Conservation (phyloP, 2,797 vertebrate genomes). For the Acropternis orthonyx region DNA sequence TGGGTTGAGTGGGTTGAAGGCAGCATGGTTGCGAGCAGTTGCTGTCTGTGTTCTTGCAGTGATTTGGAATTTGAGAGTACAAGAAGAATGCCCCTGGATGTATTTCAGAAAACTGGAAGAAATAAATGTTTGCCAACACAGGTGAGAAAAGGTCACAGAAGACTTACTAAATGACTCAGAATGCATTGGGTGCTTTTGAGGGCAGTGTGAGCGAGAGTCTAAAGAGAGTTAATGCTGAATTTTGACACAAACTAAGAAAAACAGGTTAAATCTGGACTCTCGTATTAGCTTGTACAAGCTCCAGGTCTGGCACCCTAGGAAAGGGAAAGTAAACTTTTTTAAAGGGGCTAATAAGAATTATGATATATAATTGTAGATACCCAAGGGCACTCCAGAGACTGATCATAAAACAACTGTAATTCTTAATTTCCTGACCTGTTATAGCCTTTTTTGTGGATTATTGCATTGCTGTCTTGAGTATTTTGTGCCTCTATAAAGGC, state of each 20-base stretch:
- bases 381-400: neutral
- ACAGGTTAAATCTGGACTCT: neutral
- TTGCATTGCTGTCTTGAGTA: neutral
- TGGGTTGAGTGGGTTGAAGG: slow-evolving; percentile 7
- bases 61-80: slow-evolving; percentile 18
- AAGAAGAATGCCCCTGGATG: neutral
- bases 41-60: slow-evolving; percentile 21
- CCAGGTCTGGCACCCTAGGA: neutral
- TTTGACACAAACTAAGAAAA: neutral
- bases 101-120: slow-evolving; percentile 18
- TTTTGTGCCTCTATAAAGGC: neutral
- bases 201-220: neutral
- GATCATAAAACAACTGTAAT: slow-evolving; percentile 1
- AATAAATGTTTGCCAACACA: neutral
- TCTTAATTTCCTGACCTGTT: slow-evolving; percentile 26
- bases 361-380: neutral
- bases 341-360: neutral
- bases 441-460: neutral
- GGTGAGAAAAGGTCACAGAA: slow-evolving; percentile 24
- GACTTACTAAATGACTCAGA: slow-evolving; percentile 8
- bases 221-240: neutral
- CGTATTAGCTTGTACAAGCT: neutral
- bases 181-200: neutral
- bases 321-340: slow-evolving; percentile 1
- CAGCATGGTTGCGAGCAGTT: neutral